Base-by-base conservation (phyloP, 1,140 invertebrate species). In the Wasmannia auropunctata region DNA sequence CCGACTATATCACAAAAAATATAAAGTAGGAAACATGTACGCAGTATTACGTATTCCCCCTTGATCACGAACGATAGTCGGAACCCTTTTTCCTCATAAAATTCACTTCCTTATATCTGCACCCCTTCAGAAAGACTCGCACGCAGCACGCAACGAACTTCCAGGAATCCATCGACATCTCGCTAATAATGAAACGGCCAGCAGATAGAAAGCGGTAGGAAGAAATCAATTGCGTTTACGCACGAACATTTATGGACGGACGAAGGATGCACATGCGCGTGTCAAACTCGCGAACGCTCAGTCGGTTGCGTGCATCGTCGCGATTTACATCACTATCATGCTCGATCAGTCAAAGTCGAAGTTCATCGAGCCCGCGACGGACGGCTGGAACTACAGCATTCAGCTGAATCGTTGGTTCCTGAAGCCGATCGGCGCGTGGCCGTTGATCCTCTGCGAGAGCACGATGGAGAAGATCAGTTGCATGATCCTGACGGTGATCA, bases 321-420 rank as follows among this genome's bases (percentile, higher is more conserved):
- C 74, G 28, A 51, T 34, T 49, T n/a, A 19, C n/a, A 54, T 37
- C 10, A 43, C 6, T 43, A 86, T 19, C 69, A 86, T 80, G 54
- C 62, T 40, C 25, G 25, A 58, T 31, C 25, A n/a, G 7, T 34
- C 43, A 10, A 7, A 54, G 0, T 31, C 16, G 22, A 58, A 34
- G 2, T 34, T 6, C 10, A 7, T 22, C 10, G 2, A 43, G 0
- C 11, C 22, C 7, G 1, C 8, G 10, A 40, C 14, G 7, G 11
- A 43, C 1, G 86, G 85, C 0, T 90, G 80, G 88, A 74, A 63
- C 1, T 88, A 91, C 28, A 91, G 87, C 2, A 31, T 91, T 2
- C 83, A 87, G 3, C 28, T 91, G n/a, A 90, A 88, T 37, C 89
- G 87, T 19, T 91, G 80, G 89, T 75, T 91, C 1, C 8, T 90